Evolutionary conservation across 2,888 invertebrate genomes (phyloP), one percentile per base, ranked within the genome.

Genomic region (Theretra japonica): DNA sequence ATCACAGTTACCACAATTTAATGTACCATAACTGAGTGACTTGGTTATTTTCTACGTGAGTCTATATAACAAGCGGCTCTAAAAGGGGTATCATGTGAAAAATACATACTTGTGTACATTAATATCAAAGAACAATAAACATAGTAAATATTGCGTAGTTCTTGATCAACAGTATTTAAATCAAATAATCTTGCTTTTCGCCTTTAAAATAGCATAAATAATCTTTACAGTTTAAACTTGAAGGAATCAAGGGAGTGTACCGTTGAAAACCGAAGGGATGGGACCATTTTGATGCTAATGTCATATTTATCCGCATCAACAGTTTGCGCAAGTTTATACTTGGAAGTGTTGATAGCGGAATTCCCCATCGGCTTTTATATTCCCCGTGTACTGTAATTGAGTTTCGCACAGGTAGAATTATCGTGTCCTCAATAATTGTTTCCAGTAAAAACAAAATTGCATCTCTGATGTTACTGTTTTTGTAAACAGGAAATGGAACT

Each of bases 401-500:
- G 33, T 33, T 33, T 33, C 33, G 21, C 33, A 11, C 21, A 33
- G 21, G 33, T 33, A 11, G n/a, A 60, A 28, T n/a, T 57, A 30
- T 30, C 30, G n/a, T 30, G 60, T 8, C n/a, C 60, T n/a, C n/a
- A 60, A 62, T 41, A 62, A 62, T 33, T 62, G 8, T 62, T 62
- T 3, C 33, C 30, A 60, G 33, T 60, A 62, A 62, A 41, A 62
- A 62, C 3, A 21, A 11, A 62, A 62, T 21, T 57, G 0, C n/a
- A 33, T 33, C 21, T 33, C 6, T 33, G 33, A 21, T 62, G n/a
- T 59, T 19, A 19, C 19, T 23, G n/a, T 25, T 15, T 58, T 58
- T 58, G 15, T 15, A 58, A 59, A 28, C 41, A 17, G 11, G 28
- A 59, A 19, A 28, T 19, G 4, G 28, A 62, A 62, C n/a, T n/a